Evolutionary conservation across 2,113 vertebrate genomes (phyloP).

Genomic region (Phyllostomus hastatus): DNA sequence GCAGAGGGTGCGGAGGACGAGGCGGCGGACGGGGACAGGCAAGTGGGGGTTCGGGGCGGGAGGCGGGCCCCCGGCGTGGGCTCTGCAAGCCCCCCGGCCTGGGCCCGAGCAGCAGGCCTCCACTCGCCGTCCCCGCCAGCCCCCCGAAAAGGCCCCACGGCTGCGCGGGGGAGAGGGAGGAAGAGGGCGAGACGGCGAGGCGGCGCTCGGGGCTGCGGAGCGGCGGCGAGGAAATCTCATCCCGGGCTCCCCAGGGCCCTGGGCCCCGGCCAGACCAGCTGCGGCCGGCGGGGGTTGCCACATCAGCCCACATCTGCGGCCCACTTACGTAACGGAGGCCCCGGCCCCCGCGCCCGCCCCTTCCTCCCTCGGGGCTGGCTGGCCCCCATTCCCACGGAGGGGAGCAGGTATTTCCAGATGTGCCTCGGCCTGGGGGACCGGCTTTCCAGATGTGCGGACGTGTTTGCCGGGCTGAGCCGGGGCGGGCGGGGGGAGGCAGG

Average conservation of each 20-base stretch:
- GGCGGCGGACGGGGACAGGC: neutral
- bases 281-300: conserved; percentile 32
- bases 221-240: conserved; percentile 24
- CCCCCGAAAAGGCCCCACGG: neutral
- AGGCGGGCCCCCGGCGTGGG: neutral
- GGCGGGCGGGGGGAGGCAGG: neutral
- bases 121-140: neutral
- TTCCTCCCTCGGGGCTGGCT: conserved; percentile 61
- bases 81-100: too few species aligned
- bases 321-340: conserved; percentile 50
- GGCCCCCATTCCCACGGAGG: conserved; percentile 67
- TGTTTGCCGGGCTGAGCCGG: conserved; percentile 16
- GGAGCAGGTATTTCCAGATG: conserved; percentile 72
- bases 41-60: neutral
- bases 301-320: conserved; percentile 65
- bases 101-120: fast-evolving
- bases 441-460: conserved; percentile 62
- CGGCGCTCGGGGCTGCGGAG: neutral
- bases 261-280: conserved; percentile 66
- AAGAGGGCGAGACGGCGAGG: neutral
- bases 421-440: conserved; percentile 25
- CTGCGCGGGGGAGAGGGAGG: neutral
- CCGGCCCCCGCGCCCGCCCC: neutral
- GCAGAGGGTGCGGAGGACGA: neutral
- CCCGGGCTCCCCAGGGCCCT: conserved; percentile 61